A percentile compares a stretch with the other conserved stretches of the same genome.
Evolutionary conservation across 2,888 invertebrate species (phyloP).

Genomic region (Anaspis maculata): DNA sequence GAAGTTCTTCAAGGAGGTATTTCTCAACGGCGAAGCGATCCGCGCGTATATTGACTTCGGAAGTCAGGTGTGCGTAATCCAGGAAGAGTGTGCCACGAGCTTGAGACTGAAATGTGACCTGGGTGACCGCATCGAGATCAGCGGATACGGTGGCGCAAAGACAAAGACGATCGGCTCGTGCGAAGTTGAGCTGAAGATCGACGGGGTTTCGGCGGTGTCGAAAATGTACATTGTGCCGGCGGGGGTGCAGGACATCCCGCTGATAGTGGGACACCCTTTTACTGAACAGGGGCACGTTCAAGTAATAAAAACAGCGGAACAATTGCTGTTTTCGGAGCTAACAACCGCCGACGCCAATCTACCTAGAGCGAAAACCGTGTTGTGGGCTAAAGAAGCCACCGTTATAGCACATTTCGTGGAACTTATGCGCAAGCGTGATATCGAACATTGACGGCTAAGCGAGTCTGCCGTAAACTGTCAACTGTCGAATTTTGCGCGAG

Average conservation of each 20-base stretch:
- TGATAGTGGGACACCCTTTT: conserved; percentile 6
- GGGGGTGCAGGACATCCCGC: conserved; percentile 2
- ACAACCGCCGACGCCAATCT: background rate
- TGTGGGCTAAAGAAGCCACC: no score
- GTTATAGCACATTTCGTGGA: no score
- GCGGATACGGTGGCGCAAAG: conserved; percentile 5
- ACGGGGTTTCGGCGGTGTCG: conserved; percentile 3
- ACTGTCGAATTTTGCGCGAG: no score
- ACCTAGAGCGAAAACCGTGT: background rate
- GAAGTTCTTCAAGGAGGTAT: no score
- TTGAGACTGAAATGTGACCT: no score
- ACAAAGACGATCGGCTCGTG: conserved; percentile 2
- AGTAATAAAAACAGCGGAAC: conserved; percentile 2
- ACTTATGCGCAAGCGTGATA: no score
- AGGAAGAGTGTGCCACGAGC: no score
- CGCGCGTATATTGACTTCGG: no score
- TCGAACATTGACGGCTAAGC: no score
- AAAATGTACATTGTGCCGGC: conserved; percentile 6
- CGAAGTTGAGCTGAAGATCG: conserved; percentile 1
- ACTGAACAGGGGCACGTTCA: conserved; percentile 5
- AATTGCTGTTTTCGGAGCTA: conserved; percentile 4
- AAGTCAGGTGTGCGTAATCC: no score
- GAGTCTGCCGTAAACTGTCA: no score
- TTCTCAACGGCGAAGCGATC: no score
- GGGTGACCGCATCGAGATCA: conserved; percentile 1